Evolutionary conservation across 2,797 vertebrate genomes (phyloP).

Genomic region (Kryptolebias ocellatus): DNA sequence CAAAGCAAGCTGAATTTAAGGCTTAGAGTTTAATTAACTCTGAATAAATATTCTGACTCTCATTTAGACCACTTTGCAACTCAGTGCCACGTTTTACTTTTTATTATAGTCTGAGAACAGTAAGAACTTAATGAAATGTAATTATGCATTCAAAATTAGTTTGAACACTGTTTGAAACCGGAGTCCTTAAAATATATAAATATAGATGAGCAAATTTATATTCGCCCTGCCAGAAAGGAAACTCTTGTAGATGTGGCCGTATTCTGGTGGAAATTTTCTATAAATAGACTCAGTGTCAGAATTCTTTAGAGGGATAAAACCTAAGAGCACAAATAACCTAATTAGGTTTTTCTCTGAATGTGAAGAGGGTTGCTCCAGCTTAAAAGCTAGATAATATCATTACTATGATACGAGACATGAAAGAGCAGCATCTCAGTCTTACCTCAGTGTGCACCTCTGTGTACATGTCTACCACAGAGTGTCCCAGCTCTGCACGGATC

Average conservation of each 20-base stretch:
- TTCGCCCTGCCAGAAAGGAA: constrained; percentile 26
- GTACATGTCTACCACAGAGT: constrained; percentile 82
- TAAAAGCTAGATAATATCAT: constrained; percentile 6
- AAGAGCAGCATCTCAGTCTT: constrained; percentile 30
- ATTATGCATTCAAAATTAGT: too few species aligned
- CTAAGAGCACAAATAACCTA: constrained; percentile 8
- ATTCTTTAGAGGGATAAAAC: constrained; percentile 31
- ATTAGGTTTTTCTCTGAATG: neutral
- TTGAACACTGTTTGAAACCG: constrained; percentile 17
- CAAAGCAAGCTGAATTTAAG: neutral
- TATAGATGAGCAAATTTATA: constrained; percentile 24
- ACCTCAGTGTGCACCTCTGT: constrained; percentile 86
- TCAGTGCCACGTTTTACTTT: too few species aligned
- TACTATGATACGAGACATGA: neutral
- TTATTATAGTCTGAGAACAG: too few species aligned
- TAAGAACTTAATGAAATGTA: too few species aligned
- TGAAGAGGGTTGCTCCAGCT: constrained; percentile 1
- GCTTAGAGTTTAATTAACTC: constrained; percentile 32
- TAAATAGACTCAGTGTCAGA: constrained; percentile 21
- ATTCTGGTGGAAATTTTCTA: constrained; percentile 20
- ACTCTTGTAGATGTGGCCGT: constrained; percentile 37
- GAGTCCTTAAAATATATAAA: constrained; percentile 34
- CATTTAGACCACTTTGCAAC: constrained; percentile 36
- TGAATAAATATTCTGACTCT: constrained; percentile 64
- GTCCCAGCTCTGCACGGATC: constrained; percentile 82